Conservation (phyloP, 2,797 vertebrate species). For the Peromyscus eremicus region DNA sequence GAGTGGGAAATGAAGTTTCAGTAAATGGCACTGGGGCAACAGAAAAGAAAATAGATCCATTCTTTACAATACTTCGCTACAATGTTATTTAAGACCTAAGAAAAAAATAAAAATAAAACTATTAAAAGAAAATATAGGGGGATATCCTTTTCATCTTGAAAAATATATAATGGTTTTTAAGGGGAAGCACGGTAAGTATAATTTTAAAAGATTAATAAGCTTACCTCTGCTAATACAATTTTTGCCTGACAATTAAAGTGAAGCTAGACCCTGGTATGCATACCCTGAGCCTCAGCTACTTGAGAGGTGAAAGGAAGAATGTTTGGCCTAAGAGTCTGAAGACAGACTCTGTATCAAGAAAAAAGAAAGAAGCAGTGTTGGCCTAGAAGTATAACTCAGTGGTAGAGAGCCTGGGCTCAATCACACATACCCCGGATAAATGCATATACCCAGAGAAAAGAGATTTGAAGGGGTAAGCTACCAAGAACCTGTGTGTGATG, state of each 20-base stretch:
- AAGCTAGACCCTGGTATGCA: not conserved
- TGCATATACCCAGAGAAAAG: too few species aligned
- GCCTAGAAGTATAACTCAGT: not conserved
- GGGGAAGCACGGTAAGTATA: not conserved
- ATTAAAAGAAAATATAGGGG: not conserved
- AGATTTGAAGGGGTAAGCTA: not conserved
- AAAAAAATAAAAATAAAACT: not conserved
- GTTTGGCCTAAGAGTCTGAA: not conserved
- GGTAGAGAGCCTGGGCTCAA: not conserved
- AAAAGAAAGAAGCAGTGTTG: not conserved
- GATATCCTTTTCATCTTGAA: not conserved
- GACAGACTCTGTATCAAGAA: not conserved
- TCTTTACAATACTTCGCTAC: not conserved
- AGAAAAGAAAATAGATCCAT: not conserved
- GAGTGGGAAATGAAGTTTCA: not conserved
- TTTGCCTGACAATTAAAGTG: conserved; percentile 26
- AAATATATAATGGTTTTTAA: not conserved
- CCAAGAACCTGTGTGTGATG: not conserved
- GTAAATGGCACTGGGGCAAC: not conserved
- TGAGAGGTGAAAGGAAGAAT: not conserved
- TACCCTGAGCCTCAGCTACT: not conserved
- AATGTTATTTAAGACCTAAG: conserved; percentile 27
- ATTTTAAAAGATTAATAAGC: not conserved
- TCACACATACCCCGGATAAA: not conserved
- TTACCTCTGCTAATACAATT: not conserved